Evolutionary conservation across 2,888 invertebrate genomes (phyloP), one percentile per base, ranked within the genome.

Genomic region (Mythimna pallens): DNA sequence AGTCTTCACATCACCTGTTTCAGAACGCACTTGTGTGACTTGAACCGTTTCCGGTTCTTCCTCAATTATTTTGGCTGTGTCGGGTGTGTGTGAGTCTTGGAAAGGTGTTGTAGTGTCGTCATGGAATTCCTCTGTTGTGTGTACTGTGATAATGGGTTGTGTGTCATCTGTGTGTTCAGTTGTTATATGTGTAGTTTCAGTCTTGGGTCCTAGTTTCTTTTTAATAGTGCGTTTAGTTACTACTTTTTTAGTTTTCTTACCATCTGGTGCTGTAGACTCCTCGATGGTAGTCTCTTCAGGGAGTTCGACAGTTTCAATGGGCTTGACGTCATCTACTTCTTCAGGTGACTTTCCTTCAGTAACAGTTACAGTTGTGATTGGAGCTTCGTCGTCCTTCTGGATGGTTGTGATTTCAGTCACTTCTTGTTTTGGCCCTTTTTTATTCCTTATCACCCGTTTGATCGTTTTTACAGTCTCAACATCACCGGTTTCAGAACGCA

Each of bases 101-200:
- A 75, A 2, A 12, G 69, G 69, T 58, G 71, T 65, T 0, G 70
- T 47, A 0, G 59, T 65, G 30, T 70, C 63, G 0, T 73, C 73
- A 9, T 52, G 30, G 20, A 73, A 2, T 34, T 68, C 67, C 7
- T 76, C 71, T 50, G 71, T 86, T 61, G 90, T 91, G 63, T 92
- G 87, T 82, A 95, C 91, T 3, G 93, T 82, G 70, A 93, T 88
- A 87, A 95, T 86, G 82, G 96, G 90, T 90, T 93, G 84, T 82
- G 92, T 94, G 50, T 95, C 94, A 70, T 94, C 93, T 36, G 73
- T 93, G 91, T 25, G 64, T 36, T 73, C 64, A 12, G 70, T 61
- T 0, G n/a, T 66, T 1, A 75, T 75, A 0, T 75, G 8, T 63
- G 66, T 75, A 0, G 74, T 75, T 58, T 75, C 74, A 0, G 66